Evolutionary conservation across 2,113 vertebrate species (phyloP).

Genomic region (Hydropotes inermis): DNA sequence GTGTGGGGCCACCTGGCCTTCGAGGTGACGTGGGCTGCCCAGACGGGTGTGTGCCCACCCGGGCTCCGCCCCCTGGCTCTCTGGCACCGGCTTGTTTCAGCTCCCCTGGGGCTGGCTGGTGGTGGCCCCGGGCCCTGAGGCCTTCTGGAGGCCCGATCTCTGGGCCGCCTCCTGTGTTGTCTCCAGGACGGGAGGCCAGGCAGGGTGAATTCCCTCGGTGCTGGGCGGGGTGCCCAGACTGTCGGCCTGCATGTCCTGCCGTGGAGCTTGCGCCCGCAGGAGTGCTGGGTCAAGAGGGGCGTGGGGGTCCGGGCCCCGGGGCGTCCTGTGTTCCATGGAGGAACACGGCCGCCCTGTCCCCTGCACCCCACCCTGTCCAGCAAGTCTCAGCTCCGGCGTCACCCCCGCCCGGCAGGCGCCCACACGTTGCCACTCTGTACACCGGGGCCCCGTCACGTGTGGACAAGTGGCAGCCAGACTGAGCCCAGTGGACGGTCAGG

Average conservation of each 20-base stretch:
- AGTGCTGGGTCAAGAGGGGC: background rate
- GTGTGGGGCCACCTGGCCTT: background rate
- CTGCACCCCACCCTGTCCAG: background rate
- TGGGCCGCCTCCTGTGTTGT: background rate
- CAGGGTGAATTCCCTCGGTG: accelerated
- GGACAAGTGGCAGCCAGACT: background rate
- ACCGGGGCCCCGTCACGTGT: accelerated
- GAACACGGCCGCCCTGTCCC: too few species aligned
- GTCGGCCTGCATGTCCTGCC: background rate
- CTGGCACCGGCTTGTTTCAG: background rate
- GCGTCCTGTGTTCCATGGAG: background rate
- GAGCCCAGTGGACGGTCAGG: too few species aligned
- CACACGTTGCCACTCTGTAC: background rate
- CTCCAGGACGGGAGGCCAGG: background rate
- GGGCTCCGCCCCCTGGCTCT: accelerated
- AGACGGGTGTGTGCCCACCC: background rate
- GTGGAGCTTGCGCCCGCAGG: background rate
- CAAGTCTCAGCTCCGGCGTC: background rate
- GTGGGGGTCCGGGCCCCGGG: too few species aligned
- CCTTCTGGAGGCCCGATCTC: background rate
- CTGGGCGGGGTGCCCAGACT: background rate
- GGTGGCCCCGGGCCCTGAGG: background rate
- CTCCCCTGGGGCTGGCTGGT: background rate
- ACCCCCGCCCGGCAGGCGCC: accelerated
- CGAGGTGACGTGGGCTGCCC: too few species aligned